Percentiles rank a stretch among this genome's conserved stretches.
These are phyloP conservation scores for Drosophila mayaguana DNA, from an alignment of 2,888 invertebrate species.

Conservation along the genomic window DNA sequence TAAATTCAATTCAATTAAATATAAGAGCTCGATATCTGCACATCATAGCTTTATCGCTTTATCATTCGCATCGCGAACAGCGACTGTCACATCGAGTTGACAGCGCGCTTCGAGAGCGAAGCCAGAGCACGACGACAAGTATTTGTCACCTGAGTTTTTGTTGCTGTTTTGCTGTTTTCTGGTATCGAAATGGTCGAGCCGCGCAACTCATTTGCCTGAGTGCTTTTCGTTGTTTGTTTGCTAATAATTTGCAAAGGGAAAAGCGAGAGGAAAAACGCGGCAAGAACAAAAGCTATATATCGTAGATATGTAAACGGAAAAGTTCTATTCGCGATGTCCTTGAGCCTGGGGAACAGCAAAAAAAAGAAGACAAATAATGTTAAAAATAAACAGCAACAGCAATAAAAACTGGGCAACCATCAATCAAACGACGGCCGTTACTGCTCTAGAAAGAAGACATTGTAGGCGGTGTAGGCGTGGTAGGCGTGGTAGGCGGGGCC, in stretches of 20 bases:
- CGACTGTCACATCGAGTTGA: conserved; percentile 36
- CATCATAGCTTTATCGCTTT: conserved; percentile 23
- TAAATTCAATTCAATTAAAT: background rate
- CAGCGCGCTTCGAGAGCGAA: conserved; percentile 22
- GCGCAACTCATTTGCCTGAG: conserved; percentile 73
- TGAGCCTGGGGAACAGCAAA: conserved; percentile 30
- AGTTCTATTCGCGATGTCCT: conserved; percentile 51
- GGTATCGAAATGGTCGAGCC: conserved; percentile 13
- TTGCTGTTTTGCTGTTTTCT: background rate
- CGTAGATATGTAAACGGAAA: conserved; percentile 13
- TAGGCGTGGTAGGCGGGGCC: background rate
- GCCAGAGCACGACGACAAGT: conserved; percentile 2
- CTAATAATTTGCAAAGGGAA: conserved; percentile 48
- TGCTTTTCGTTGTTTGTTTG: conserved; percentile 69
- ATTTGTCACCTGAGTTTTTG: conserved; percentile 5
- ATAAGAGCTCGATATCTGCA: conserved; percentile 3
- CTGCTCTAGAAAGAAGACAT: no score
- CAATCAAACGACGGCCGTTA: conserved; percentile 57
- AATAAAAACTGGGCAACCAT: conserved; percentile 59
- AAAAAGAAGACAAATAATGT: conserved; percentile 37
- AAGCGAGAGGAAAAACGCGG: background rate
- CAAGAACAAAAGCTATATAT: background rate
- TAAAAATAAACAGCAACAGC: conserved; percentile 32
- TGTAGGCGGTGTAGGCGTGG: no score
- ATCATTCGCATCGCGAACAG: conserved; percentile 34